Base-by-base conservation (phyloP, 2,797 vertebrate genomes). In the Erethizon dorsatum region DNA sequence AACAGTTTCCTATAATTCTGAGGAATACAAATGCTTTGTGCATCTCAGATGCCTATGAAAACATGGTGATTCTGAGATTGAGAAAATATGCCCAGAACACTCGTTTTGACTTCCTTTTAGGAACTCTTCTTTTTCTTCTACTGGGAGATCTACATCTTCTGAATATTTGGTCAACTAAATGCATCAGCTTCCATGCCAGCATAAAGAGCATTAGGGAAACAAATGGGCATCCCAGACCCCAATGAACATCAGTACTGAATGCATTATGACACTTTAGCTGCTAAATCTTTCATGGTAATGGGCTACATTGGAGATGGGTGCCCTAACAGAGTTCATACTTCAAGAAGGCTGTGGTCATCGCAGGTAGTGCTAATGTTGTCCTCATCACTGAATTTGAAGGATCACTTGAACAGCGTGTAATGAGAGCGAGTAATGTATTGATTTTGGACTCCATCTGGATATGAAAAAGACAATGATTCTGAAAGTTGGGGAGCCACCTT, bases 241-340 rank as follows among this genome's bases (percentile, higher is more conserved):
- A 54, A 78, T 82, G 90, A 78, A 84, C 73, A 86, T 96, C 87
- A 94, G 97, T 92, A 97, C 94, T 71, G 92, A 92, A 96, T 98
- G 95, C 82, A 94, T 97, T 98, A 96, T 95, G 96, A 83, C 90
- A 69, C 8, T 0, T 78, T 63, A 96, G 95, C 97, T 98, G 97
- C 94, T 98, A 97, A 98, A 98, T 97, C 92, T 96, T 98, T 98
- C 95, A 98, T 95, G 91, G 61, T 97, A 96, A 96, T 97, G 96
- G 96, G 75, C 94, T 22, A 45, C 0, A 20, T 95, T 97, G 85
- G 97, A 94, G 96, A 91, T 93, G 63, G 80, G 61, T 90, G 26
- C 73, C 85, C 96, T 57, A 92, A 96, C 73, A 93, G 88, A 90
- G 92, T 94, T 92, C 41, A 83, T 8, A 37, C 80, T 4, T 75